phyloP scores from a whole-genome alignment of 2,888 invertebrate genomes.

The Lordiphosa andalusiaca region DNA sequence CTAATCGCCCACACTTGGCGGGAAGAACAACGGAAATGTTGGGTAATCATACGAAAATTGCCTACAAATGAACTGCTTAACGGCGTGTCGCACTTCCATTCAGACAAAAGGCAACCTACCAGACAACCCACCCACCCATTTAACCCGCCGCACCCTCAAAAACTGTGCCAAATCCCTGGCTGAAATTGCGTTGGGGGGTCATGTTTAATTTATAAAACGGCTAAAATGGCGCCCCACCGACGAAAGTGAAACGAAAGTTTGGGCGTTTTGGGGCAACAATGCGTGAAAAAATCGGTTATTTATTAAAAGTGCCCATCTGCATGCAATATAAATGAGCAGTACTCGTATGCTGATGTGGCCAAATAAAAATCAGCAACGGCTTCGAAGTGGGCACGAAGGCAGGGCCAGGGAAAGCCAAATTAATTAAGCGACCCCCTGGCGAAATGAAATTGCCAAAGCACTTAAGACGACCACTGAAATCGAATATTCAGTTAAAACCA shows the following conservation, averaged over 20 bases:
- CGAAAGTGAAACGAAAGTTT: conserved; percentile 14
- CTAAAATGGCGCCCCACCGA: conserved; percentile 44
- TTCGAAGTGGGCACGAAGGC: conserved; percentile 21
- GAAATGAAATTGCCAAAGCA: background rate
- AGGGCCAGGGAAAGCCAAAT: conserved; percentile 49
- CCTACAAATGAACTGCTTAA: conserved; percentile 76
- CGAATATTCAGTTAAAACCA: conserved; percentile 8
- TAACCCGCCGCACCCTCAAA: conserved; percentile 43
- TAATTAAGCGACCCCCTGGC: conserved; percentile 46
- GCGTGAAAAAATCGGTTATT: conserved; percentile 59
- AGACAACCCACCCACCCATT: conserved; percentile 42
- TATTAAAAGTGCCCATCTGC: conserved; percentile 73
- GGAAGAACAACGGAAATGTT: conserved; percentile 46
- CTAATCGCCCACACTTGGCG: conserved; percentile 56
- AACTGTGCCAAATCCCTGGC: conserved; percentile 55
- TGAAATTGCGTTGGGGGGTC: conserved; percentile 47
- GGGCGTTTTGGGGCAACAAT: conserved; percentile 20
- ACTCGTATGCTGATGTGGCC: conserved; percentile 19
- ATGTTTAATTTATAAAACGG: conserved; percentile 70
- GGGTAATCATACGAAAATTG: conserved; percentile 70
- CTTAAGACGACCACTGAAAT: background rate
- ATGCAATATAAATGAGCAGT: conserved; percentile 53
- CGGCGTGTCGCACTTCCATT: conserved; percentile 71
- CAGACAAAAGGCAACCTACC: conserved; percentile 14
- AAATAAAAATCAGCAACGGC: conserved; percentile 56